phyloP scores from a whole-genome alignment of 2,888 invertebrate genomes.

The Apodemia hepburni region DNA sequence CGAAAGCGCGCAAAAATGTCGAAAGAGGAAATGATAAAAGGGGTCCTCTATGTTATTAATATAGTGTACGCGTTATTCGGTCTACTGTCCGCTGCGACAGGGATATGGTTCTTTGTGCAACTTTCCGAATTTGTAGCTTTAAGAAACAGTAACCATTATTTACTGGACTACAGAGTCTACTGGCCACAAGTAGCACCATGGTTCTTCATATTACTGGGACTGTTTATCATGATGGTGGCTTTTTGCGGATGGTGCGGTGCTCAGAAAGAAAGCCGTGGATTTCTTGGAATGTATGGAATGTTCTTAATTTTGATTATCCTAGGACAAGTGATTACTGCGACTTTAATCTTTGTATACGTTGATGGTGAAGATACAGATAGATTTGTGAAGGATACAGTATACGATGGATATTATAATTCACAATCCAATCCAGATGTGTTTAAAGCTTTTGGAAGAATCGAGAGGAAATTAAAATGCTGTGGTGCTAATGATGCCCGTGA shows the following conservation, averaged over 20 bases:
- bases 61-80: slow-evolving; percentile 69
- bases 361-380: slow-evolving; percentile 69
- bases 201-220: slow-evolving; percentile 66
- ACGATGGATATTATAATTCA: slow-evolving; percentile 72
- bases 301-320: slow-evolving; percentile 61
- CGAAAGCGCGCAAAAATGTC: slow-evolving; percentile 49
- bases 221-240: slow-evolving; percentile 62
- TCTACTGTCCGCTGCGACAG: slow-evolving; percentile 62
- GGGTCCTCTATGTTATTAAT: slow-evolving; percentile 63
- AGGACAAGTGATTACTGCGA: slow-evolving; percentile 59
- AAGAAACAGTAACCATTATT: slow-evolving; percentile 68
- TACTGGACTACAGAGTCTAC: slow-evolving; percentile 69
- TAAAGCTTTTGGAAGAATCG: slow-evolving; percentile 63
- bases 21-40: slow-evolving; percentile 65
- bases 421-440: slow-evolving; percentile 68
- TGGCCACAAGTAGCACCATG: slow-evolving; percentile 76
- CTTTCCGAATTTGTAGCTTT: slow-evolving; percentile 63
- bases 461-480: slow-evolving; percentile 66
- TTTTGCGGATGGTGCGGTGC: slow-evolving; percentile 72
- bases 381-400: slow-evolving; percentile 71
- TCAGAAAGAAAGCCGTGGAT: slow-evolving; percentile 58
- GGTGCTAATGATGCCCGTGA: slow-evolving; percentile 72
- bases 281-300: slow-evolving; percentile 61
- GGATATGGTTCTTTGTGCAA: slow-evolving; percentile 75
- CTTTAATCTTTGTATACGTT: slow-evolving; percentile 68